A percentile compares a stretch with the other conserved stretches of the same genome.
Conservation (phyloP, 2,797 vertebrate species). For the Girardinus metallicus region DNA sequence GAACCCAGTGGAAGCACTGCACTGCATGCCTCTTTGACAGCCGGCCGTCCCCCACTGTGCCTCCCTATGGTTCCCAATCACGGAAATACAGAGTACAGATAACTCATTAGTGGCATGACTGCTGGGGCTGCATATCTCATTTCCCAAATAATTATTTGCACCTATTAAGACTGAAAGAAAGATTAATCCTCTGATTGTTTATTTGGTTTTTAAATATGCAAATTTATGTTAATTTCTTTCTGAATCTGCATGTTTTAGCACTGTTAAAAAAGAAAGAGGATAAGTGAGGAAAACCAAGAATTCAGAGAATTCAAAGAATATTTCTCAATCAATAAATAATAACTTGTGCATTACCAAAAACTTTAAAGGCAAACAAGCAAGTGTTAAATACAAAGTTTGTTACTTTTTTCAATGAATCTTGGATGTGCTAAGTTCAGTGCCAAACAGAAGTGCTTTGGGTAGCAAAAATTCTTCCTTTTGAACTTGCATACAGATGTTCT, state of each 20-base stretch:
- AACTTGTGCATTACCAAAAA: background rate
- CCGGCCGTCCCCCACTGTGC: conserved; percentile 37
- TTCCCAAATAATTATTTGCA: conserved; percentile 42
- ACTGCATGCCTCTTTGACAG: conserved; percentile 62
- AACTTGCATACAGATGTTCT: background rate
- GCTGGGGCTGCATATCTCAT: conserved; percentile 33
- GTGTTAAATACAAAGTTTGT: no score
- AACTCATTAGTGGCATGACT: conserved; percentile 49
- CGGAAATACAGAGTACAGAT: conserved; percentile 36
- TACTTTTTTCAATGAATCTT: background rate
- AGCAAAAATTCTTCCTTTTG: background rate
- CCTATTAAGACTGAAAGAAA: conserved; percentile 13
- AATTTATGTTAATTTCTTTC: background rate
- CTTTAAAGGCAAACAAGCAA: background rate
- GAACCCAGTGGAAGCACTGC: conserved; percentile 47
- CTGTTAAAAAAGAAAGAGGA: background rate
- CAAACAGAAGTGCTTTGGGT: background rate
- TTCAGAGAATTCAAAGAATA: background rate
- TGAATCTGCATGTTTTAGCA: background rate
- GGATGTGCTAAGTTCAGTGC: background rate
- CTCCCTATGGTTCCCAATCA: conserved; percentile 54
- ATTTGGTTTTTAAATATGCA: background rate
- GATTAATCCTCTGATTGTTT: background rate
- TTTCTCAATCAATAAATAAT: background rate
- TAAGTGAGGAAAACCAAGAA: background rate